These are phyloP conservation scores for Saccostrea cuccullata DNA, from an alignment of 1,140 invertebrate genomes.

Conservation along the genomic window DNA sequence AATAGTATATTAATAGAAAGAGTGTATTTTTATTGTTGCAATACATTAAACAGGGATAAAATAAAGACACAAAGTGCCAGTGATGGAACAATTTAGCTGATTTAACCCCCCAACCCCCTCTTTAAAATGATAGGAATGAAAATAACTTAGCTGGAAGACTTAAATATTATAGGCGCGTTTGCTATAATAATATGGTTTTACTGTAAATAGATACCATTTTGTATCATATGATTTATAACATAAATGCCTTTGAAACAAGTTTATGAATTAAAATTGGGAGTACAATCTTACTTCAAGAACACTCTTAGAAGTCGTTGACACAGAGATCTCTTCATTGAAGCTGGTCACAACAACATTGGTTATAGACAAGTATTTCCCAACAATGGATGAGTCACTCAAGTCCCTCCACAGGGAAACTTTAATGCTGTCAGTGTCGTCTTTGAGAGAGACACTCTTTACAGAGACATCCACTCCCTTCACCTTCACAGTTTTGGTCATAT, in stretches of 20 bases:
- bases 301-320: not conserved
- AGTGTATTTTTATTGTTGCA: too few relatives aligned
- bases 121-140: not conserved
- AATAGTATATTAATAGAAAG: too few relatives aligned
- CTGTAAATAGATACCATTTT: not conserved
- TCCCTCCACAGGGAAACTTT: conserved; percentile 1
- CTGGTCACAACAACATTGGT: not conserved
- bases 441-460: not conserved
- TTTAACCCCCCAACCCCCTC: too few relatives aligned
- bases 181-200: not conserved
- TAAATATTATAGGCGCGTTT: not conserved
- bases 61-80: too few relatives aligned
- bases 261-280: not conserved
- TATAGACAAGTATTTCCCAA: not conserved
- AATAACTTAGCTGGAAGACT: not conserved
- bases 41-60: too few relatives aligned
- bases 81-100: too few relatives aligned
- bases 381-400: not conserved
- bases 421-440: not conserved
- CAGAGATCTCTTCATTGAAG: not conserved
- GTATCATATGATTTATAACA: not conserved
- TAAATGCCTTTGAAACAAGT: not conserved
- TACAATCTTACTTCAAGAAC: not conserved
- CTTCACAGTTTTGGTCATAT: conserved; percentile 1
- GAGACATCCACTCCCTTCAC: not conserved